A percentile compares a stretch with the other conserved stretches of the same genome.
Conservation (phyloP, 2,113 vertebrate genomes). For the Aspiorhynchus laticeps region DNA sequence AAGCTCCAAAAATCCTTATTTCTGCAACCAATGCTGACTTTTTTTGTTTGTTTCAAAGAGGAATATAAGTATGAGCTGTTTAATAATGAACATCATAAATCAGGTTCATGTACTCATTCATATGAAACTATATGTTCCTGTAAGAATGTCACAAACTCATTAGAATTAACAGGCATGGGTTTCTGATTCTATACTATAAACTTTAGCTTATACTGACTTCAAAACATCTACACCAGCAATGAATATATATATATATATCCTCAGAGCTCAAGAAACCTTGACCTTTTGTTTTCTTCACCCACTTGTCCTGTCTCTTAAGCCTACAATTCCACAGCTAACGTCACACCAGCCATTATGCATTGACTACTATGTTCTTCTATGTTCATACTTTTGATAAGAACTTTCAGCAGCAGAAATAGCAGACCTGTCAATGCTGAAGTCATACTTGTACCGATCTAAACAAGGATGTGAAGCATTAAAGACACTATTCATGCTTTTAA, state of each 20-base stretch:
- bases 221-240: not conserved
- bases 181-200: not conserved
- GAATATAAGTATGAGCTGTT: not conserved
- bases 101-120: not conserved
- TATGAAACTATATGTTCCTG: not conserved
- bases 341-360: not conserved
- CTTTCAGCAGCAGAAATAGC: not conserved
- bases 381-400: not conserved
- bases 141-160: not conserved
- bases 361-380: not conserved
- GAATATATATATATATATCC: not conserved
- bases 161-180: not conserved
- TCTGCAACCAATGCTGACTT: not conserved
- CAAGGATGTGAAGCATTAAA: constrained; percentile 25
- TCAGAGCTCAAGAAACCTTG: not conserved
- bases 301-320: not conserved
- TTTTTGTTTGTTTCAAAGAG: not conserved
- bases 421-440: not conserved
- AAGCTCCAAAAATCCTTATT: not conserved
- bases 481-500: constrained; percentile 31
- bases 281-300: not conserved
- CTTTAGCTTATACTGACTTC: not conserved
- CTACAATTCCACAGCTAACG: not conserved
- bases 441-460: not conserved
- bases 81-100: not conserved